Base-by-base conservation (phyloP, 1,140 invertebrate species). In the Aphelenchoides avenae region DNA sequence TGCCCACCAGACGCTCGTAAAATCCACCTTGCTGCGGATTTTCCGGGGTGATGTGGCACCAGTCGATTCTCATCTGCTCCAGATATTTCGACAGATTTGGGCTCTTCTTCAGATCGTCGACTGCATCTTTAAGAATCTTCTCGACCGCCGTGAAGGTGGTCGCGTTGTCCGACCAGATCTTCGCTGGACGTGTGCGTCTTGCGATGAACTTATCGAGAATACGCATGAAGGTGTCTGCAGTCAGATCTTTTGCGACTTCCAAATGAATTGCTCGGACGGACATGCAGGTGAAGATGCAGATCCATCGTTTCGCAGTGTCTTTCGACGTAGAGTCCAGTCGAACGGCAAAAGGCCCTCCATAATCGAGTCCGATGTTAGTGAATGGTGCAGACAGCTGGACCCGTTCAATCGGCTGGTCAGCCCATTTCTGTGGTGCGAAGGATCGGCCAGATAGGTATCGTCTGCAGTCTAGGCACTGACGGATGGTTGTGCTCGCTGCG, bases 1-100 rank as follows among this genome's bases (percentile, higher is more conserved):
- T 18, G 27, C 60, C 53, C 9, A 81, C 66, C n/a, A 82, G 29
- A 5, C 79, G 41, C 52, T 81, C 77, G 55, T 67, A 78, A 15
- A 68, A 75, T 20, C 80, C 79, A 24, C 79, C 78, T 70, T 76
- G 78, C 78, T 79, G 81, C 13, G 78, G 63, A 4, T 78, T 68
- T 26, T 59, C 56, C 6, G 71, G 70, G 13, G 75, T 69, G 51
- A 69, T 78, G 52, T 77, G 79, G 31, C 56, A 56, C 78, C 78
- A 80, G 1, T 39, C n/a, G 30, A 61, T n/a, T n/a, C n/a, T n/a
- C n/a, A n/a, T n/a, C n/a, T n/a, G n/a, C n/a, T n/a, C n/a, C n/a
- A n/a, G n/a, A n/a, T n/a, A n/a, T n/a, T n/a, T n/a, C n/a, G n/a
- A n/a, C n/a, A n/a, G n/a, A n/a, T n/a, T n/a, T n/a, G n/a, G n/a